Conservation (phyloP, 1,140 invertebrate species). For the Hyles vespertilio region DNA sequence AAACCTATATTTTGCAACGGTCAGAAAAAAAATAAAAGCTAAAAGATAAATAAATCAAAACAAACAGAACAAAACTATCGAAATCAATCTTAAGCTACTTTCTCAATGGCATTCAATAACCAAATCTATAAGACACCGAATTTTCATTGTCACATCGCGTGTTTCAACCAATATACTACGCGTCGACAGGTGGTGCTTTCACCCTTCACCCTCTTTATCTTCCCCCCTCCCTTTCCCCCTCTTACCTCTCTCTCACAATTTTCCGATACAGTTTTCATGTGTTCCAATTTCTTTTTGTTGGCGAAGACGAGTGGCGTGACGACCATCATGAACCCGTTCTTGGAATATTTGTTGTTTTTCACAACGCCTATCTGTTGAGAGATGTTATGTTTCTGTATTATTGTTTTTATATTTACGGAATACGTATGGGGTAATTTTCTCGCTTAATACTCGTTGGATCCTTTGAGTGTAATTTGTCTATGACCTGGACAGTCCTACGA, state of each 20-base stretch:
- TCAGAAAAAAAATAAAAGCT: no score
- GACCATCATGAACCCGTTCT: constrained; percentile 50
- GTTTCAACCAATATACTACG: neutral
- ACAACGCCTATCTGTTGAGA: constrained; percentile 50
- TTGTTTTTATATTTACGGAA: neutral
- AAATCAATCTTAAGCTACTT: no score
- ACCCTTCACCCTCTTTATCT: neutral
- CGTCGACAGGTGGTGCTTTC: neutral
- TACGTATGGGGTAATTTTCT: neutral
- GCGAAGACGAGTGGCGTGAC: constrained; percentile 51
- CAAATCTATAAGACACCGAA: neutral
- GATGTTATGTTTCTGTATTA: constrained; percentile 14
- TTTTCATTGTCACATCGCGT: no score
- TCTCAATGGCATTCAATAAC: neutral
- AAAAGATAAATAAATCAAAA: no score
- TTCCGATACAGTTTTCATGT: constrained; percentile 60
- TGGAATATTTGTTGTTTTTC: constrained; percentile 51
- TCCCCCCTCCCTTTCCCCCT: neutral
- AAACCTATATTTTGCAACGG: no score
- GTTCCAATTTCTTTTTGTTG: constrained; percentile 59
- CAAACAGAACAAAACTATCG: no score
- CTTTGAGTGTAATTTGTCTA: no score
- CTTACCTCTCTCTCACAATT: constrained; percentile 63
- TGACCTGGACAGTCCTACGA: no score
- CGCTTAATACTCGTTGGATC: no score